phyloP scores from a whole-genome alignment of 2,797 vertebrate genomes.

The Sebastes hubbsi region DNA sequence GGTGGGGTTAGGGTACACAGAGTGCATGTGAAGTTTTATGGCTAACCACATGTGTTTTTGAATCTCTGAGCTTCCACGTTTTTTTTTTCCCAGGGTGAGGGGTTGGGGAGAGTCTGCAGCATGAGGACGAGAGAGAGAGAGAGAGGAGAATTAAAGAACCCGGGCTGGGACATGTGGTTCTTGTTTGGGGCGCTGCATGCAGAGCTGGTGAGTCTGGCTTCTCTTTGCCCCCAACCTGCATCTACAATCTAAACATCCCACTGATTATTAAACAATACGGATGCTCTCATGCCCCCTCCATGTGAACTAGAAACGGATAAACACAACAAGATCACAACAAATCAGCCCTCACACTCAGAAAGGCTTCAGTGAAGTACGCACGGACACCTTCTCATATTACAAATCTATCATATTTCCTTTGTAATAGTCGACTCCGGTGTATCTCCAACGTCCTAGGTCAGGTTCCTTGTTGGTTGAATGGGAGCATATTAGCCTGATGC shows the following conservation, averaged over 20 bases:
- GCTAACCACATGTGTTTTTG: constrained; percentile 82
- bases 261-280: constrained; percentile 75
- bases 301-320: constrained; percentile 57
- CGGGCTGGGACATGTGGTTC: constrained; percentile 77
- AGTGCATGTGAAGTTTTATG: constrained; percentile 81
- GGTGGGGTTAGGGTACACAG: constrained; percentile 54
- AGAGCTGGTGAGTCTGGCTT: constrained; percentile 71
- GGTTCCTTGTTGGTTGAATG: constrained; percentile 41
- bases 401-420: constrained; percentile 29
- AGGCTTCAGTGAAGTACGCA: background rate
- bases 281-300: constrained; percentile 48
- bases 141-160: constrained; percentile 51
- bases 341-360: constrained; percentile 23
- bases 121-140: constrained; percentile 40
- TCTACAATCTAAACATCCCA: constrained; percentile 77
- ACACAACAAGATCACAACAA: constrained; percentile 50
- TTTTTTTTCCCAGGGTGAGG: constrained; percentile 73
- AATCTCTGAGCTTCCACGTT: constrained; percentile 73
- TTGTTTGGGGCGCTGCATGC: constrained; percentile 77
- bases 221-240: constrained; percentile 71
- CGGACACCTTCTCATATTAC: constrained; percentile 14
- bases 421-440: background rate
- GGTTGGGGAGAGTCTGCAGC: constrained; percentile 57
- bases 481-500: constrained; percentile 58
- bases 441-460: constrained; percentile 31